phyloP scores from a whole-genome alignment of 2,797 vertebrate genomes.

The Typhlichthys eigenmanni region DNA sequence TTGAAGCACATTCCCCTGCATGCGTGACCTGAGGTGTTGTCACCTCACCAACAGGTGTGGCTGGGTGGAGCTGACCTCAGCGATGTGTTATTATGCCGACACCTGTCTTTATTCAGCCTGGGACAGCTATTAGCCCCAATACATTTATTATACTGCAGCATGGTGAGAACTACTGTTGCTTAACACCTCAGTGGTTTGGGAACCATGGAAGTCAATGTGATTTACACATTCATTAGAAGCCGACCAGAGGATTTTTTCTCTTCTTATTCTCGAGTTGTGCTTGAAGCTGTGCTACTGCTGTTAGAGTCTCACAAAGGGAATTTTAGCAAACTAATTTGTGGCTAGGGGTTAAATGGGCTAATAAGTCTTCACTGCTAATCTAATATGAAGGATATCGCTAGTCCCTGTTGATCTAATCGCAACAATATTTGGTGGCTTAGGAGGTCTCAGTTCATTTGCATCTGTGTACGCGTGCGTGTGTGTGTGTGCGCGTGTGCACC shows the following conservation, averaged over 20 bases:
- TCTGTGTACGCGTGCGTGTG: conserved; percentile 1
- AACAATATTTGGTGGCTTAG: conserved; percentile 49
- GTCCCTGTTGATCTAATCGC: conserved; percentile 42
- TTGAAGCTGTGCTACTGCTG: conserved; percentile 1
- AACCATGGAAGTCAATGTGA: too few species aligned
- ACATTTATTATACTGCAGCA: conserved; percentile 7
- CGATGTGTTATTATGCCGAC: conserved; percentile 46
- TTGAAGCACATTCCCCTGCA: conserved; percentile 25
- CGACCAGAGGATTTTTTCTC: not conserved
- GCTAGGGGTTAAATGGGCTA: conserved; percentile 19
- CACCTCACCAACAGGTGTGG: conserved; percentile 67
- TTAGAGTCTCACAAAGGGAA: conserved; percentile 21
- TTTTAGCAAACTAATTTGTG: conserved; percentile 34
- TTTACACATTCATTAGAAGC: not conserved
- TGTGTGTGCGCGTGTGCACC: conserved; percentile 22
- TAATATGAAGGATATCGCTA: conserved; percentile 38
- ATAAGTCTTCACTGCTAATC: conserved; percentile 32
- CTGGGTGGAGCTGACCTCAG: conserved; percentile 41
- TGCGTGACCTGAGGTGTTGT: conserved; percentile 62
- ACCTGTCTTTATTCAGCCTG: conserved; percentile 52
- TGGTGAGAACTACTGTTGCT: too few species aligned
- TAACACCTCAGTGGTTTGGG: too few species aligned
- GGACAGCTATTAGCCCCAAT: conserved; percentile 41
- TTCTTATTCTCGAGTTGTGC: too few species aligned
- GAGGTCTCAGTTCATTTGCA: conserved; percentile 18